Base-by-base conservation (phyloP, 1,140 invertebrate genomes). In the Drosophila burlai region DNA sequence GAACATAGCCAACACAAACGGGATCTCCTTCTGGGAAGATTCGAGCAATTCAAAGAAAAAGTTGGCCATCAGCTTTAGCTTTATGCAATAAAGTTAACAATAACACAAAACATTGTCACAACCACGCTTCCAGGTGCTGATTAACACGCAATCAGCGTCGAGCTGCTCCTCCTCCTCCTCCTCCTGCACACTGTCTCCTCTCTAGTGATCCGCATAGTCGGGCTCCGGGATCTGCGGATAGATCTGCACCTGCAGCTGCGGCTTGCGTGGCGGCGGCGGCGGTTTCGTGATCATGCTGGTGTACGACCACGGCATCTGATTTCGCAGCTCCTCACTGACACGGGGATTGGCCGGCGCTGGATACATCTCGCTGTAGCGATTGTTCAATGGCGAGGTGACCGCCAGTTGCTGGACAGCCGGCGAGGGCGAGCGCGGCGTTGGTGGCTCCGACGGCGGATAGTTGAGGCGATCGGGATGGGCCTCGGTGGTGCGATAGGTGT, bases 281-380 rank as follows among this genome's bases (percentile, higher is more conserved):
- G 91, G 91, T 40, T 92, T 92, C 15, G 73, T 82, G 29, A 80
- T 61, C 74, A 92, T 89, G 61, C 76, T 81, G 2, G 91, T 92
- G 38, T 93, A 93, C 2, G 92, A 92, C 92, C 92, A 93, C 2
- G 92, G 92, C 71, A 93, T 83, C 62, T 93, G 92, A 36, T 92
- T 89, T 55, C 92, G 80, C 50, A 93, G 62, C 65, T 93, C 92
- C 43, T 91, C 90, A 42, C 80, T 92, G 10, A 92, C 72, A 1
- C 89, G 85, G 1, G 81, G 79, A 74, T 92, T 83, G 3, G 36
- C 47, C 8, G 66, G 85, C 9, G 75, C 50, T 9, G 84, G 85
- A 45, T 80, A 80, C 4, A 79, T 80, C 18, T 90, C 85, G 47
- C 85, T 86, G 43, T 92, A 92, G 31, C 91, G 91, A 64, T 79